Base-by-base conservation (phyloP, 1,140 invertebrate species). In the Cherax destructor region DNA sequence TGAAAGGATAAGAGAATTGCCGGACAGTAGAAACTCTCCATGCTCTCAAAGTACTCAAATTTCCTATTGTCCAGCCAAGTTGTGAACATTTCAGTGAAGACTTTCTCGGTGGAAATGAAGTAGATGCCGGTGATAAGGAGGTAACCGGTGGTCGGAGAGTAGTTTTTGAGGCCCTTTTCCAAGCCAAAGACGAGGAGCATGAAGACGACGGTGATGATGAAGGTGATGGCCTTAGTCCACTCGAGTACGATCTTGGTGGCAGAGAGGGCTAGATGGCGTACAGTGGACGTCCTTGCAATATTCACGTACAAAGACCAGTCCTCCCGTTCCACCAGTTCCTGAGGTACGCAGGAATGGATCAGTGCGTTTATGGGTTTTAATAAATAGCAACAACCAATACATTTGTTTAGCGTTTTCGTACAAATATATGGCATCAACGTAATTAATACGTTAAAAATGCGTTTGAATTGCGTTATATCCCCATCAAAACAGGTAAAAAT, bases 221-320 rank as follows among this genome's bases (percentile, higher is more conserved):
- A 97, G 1, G 97, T 97, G 41, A 97, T 96, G 0, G 96, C 97
- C 95, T 97, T 97, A 10, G 97, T 97, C 96, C 97, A 97, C 94
- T 97, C 97, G 21, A 97, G 95, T 10, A 97, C 96, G 86, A 97
- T 96, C 94, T 97, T 97, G 0, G 97, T 97, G 0, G 97, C 96
- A 3, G 96, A 96, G 96, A 97, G 97, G n/a, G 97, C 97, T 16
- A 97, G 95, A 93, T 97, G 97, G 93, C 96, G 96, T 49, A 97
- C 95, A 83, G 96, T 96, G 69, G 97, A 97, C 93, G 96, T 96
- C 83, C 96, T 95, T 0, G 96, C 96, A 92, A 97, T 95, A 91
- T 96, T 96, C 7, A 97, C 96, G 88, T 96, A 97, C 0, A 96
- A 96, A 2, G 96, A 96, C 97, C 97, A 97, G 94, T 97, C 96